Evolutionary conservation across 2,113 vertebrate species (phyloP).

Genomic region (Maccullochella peelii): DNA sequence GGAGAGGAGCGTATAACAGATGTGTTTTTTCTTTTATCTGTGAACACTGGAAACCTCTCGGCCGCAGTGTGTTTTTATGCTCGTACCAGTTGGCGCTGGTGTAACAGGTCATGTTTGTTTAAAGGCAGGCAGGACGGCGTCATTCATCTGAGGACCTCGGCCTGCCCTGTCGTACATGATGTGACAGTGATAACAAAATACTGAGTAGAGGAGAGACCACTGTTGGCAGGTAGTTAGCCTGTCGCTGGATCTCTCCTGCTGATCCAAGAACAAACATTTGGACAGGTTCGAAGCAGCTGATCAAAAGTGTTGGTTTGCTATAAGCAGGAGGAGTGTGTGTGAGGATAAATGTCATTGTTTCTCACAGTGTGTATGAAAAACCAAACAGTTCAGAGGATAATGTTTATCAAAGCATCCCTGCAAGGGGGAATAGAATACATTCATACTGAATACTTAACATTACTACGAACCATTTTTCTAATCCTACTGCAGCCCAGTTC

Average conservation of each 20-base stretch:
- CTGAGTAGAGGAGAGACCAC: slow-evolving; percentile 5
- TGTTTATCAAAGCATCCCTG: not conserved
- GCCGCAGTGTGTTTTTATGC: slow-evolving; percentile 23
- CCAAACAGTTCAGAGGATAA: not conserved
- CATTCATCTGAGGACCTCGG: slow-evolving; percentile 17
- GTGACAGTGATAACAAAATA: slow-evolving; percentile 40
- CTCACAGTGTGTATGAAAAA: too few species aligned
- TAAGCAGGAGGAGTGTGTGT: not conserved
- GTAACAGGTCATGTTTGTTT: slow-evolving; percentile 64
- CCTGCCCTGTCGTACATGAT: not conserved
- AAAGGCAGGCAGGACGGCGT: slow-evolving; percentile 37
- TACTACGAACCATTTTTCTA: too few species aligned
- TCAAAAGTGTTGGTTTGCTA: not conserved
- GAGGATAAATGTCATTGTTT: not conserved
- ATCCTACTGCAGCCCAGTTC: too few species aligned
- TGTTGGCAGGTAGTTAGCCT: slow-evolving; percentile 11
- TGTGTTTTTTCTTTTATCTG: slow-evolving; percentile 32
- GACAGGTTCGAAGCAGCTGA: slow-evolving; percentile 20
- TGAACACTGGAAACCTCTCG: slow-evolving; percentile 22
- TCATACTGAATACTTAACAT: too few species aligned
- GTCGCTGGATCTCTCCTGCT: slow-evolving; percentile 7
- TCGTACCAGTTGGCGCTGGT: slow-evolving; percentile 35
- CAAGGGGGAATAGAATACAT: not conserved
- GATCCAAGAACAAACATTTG: not conserved
- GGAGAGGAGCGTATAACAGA: slow-evolving; percentile 4